Conservation (phyloP, 2,888 invertebrate species). For the Lochmaea capreae region DNA sequence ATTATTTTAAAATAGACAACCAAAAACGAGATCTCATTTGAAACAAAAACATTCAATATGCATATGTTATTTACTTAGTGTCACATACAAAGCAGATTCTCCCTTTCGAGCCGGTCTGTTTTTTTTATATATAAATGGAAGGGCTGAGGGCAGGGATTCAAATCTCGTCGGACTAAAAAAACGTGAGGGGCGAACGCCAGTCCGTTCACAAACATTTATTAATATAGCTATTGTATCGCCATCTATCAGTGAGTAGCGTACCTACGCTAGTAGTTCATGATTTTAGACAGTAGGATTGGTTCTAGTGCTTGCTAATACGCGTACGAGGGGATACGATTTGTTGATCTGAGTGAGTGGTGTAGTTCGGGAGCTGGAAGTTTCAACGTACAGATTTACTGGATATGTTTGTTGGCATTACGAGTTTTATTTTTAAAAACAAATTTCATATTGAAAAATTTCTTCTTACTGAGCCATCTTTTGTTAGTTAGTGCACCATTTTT, state of each 20-base stretch:
- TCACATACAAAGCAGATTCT: slow-evolving; percentile 27
- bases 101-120: slow-evolving; percentile 27
- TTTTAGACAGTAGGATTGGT: not conserved
- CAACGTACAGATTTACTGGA: not conserved
- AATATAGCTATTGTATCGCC: slow-evolving; percentile 24
- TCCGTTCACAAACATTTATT: slow-evolving; percentile 17
- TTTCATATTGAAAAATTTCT: too few relatives aligned
- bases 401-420: too few relatives aligned
- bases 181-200: slow-evolving; percentile 26
- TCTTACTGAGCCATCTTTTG: too few relatives aligned
- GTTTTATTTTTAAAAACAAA: too few relatives aligned
- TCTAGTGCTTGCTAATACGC: not conserved
- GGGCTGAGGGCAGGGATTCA: slow-evolving; percentile 30
- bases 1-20: slow-evolving; percentile 8
- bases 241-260: slow-evolving; percentile 37
- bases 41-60: slow-evolving; percentile 35
- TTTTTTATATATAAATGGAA: slow-evolving; percentile 30
- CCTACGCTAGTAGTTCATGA: slow-evolving; percentile 8
- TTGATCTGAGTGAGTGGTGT: not conserved
- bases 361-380: not conserved
- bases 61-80: slow-evolving; percentile 32
- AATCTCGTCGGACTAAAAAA: slow-evolving; percentile 25
- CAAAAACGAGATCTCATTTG: slow-evolving; percentile 28
- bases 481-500: too few relatives aligned
- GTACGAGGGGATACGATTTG: slow-evolving; percentile 16